Percentiles rank a stretch among this genome's conserved stretches.
phyloP scores from a whole-genome alignment of 2,113 vertebrate species.

The Pholis gunnellus region DNA sequence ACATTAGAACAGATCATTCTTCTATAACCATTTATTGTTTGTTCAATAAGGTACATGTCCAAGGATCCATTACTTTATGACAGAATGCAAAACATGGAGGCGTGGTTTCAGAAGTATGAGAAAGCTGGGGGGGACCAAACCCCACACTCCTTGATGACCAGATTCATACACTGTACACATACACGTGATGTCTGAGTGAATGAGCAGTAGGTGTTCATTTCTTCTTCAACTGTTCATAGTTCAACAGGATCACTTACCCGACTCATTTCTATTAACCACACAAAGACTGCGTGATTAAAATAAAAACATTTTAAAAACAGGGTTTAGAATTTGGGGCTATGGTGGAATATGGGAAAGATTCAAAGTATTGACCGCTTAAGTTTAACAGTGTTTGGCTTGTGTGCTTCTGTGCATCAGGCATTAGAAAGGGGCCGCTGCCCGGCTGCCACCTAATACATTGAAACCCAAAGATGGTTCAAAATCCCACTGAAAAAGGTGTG shows the following conservation, averaged over 20 bases:
- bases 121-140: background rate
- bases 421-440: constrained; percentile 7
- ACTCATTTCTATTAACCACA: background rate
- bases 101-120: constrained; percentile 32
- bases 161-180: constrained; percentile 29
- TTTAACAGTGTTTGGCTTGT: constrained; percentile 11
- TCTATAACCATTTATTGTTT: constrained; percentile 70
- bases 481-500: constrained; percentile 17
- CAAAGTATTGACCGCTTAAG: background rate
- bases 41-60: constrained; percentile 61
- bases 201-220: constrained; percentile 5
- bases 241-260: background rate
- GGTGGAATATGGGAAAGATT: constrained; percentile 4
- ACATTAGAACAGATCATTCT: background rate
- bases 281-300: background rate
- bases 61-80: constrained; percentile 34
- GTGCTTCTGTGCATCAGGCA: constrained; percentile 16
- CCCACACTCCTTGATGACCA: constrained; percentile 24
- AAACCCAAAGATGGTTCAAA: constrained; percentile 18
- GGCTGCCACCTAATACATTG: constrained; percentile 1
- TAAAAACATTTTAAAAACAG: constrained; percentile 1
- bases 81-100: constrained; percentile 53
- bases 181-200: constrained; percentile 9
- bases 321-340: background rate
- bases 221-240: background rate